Evolutionary conservation across 2,888 invertebrate species (phyloP).

Genomic region (Eumacrocentrus americanus): DNA sequence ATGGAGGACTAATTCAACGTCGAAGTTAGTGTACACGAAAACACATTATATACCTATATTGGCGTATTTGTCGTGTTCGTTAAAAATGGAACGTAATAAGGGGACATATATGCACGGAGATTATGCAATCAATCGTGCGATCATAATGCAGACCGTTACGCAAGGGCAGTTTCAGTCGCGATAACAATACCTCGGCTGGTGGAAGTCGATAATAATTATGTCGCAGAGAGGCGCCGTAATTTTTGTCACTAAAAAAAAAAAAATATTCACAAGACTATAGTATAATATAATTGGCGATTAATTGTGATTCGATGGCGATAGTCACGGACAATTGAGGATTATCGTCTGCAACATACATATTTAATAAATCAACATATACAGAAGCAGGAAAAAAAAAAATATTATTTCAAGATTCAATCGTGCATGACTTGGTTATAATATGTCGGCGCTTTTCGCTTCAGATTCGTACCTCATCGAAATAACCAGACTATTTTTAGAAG

Average conservation of each 20-base stretch:
- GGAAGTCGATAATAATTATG: constrained; percentile 10
- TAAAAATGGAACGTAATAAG: constrained; percentile 33
- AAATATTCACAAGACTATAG: too few relatives aligned
- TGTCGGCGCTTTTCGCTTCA: constrained; percentile 7
- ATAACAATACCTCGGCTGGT: constrained; percentile 23
- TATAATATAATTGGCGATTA: too few relatives aligned
- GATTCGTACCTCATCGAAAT: constrained; percentile 24
- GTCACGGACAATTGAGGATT: not conserved
- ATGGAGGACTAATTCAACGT: not conserved
- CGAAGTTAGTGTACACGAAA: not conserved
- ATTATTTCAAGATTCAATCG: not conserved
- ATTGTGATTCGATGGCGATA: too few relatives aligned
- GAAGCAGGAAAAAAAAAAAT: too few relatives aligned
- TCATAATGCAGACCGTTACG: constrained; percentile 42
- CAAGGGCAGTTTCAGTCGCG: constrained; percentile 26
- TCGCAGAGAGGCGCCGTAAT: not conserved
- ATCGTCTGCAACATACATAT: too few relatives aligned
- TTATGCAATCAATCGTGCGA: constrained; percentile 44
- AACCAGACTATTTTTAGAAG: constrained; percentile 21
- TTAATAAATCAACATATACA: too few relatives aligned
- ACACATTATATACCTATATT: not conserved
- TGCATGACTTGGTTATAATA: not conserved
- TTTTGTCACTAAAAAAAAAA: too few relatives aligned
- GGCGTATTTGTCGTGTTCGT: not conserved
- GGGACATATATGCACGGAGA: constrained; percentile 41